These are phyloP conservation scores for Tinamus guttatus DNA, from an alignment of 2,113 vertebrate species.

Conservation along the genomic window DNA sequence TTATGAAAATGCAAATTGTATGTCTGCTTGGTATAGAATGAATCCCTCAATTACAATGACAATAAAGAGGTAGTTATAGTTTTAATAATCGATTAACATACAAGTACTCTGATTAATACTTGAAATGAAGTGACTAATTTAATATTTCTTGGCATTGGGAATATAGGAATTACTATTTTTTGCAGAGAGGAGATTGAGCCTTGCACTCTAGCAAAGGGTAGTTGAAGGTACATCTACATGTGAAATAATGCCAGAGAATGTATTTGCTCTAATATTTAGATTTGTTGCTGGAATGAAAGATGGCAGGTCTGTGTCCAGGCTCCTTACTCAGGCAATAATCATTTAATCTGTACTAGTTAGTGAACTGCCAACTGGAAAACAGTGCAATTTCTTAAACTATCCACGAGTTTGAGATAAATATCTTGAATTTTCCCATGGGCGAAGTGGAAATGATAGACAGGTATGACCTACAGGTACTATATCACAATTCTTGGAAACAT, in stretches of 20 bases:
- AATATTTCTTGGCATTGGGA: background rate
- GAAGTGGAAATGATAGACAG: background rate
- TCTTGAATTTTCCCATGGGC: background rate
- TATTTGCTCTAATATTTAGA: background rate
- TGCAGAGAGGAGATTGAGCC: background rate
- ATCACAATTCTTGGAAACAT: background rate
- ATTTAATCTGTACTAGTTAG: background rate
- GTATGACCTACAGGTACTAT: background rate
- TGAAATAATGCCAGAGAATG: background rate
- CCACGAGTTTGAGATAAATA: background rate
- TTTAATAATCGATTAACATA: constrained; percentile 66
- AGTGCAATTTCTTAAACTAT: background rate
- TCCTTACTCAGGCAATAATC: background rate
- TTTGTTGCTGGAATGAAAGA: background rate
- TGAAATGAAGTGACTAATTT: constrained; percentile 32
- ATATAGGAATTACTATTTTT: background rate
- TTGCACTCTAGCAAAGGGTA: background rate
- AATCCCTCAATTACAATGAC: constrained; percentile 55
- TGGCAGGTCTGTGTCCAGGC: background rate
- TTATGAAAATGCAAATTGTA: constrained; percentile 64
- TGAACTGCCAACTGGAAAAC: background rate
- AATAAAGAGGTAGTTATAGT: constrained; percentile 59
- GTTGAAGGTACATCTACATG: background rate
- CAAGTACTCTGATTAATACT: constrained; percentile 51
- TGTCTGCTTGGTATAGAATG: constrained; percentile 48